Evolutionary conservation across 2,888 invertebrate species (phyloP), one percentile per base, ranked within the genome.

Genomic region (Aphidius colemani): DNA sequence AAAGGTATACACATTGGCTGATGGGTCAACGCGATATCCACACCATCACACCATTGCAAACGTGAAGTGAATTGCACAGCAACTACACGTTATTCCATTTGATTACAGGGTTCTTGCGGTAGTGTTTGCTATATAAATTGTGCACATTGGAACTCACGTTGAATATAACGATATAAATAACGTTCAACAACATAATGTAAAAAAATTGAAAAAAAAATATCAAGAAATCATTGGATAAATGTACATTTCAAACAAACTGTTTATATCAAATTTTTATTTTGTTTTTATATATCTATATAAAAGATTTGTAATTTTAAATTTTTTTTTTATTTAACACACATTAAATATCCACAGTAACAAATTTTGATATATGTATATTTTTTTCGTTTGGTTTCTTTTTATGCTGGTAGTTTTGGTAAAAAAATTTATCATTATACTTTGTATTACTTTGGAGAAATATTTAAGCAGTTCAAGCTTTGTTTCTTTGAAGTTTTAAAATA

Each of bases 71-170:
- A 58, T 60, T 49, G 57, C 61, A 44, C 58, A 53, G 50, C 66
- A 63, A 45, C 61, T 50, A 63, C 60, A 58, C 57, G 53, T 63
- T 44, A 73, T 77, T 72, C 69, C 45, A 74, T 74, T 74, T 80
- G 81, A 81, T 81, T 79, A 78, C 74, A 78, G 79, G 79, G 77
- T 81, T 75, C 75, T 68, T 74, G 57, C 65, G 70, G 67, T 72
- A 76, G 79, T 81, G 80, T 80, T 81, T 81, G 81, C 79, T 81
- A 81, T 81, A 79, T 79, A 78, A 80, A 80, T 80, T 79, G 78
- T 76, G 76, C 59, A 61, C 65, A 67, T 51, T 53, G 48, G 53
- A 53, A 53, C 49, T 57, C 62, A 63, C 57, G 50, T 57, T 51
- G 40, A 58, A 30, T 46, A 51, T 51, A 49, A 43, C 39, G 56